These are phyloP conservation scores for Prionchulus punctatus DNA, from an alignment of 2,888 invertebrate genomes.

Conservation along the genomic window DNA sequence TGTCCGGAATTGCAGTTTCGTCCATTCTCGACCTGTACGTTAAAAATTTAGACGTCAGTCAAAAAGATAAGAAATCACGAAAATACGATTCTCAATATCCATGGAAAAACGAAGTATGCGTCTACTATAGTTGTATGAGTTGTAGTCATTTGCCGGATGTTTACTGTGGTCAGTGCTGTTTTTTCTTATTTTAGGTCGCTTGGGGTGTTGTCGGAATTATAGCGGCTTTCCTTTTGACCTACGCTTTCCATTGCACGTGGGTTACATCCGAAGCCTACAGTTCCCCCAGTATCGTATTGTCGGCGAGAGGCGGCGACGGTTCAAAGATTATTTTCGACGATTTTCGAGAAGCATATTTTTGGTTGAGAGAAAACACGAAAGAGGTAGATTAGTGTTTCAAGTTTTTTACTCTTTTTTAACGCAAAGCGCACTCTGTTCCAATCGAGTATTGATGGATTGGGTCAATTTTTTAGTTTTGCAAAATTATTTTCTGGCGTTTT, in stretches of 20 bases:
- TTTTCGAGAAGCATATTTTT: slow-evolving; percentile 93
- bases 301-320: slow-evolving; percentile 61
- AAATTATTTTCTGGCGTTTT: not conserved
- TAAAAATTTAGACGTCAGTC: slow-evolving; percentile 49
- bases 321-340: slow-evolving; percentile 88
- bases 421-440: slow-evolving; percentile 46
- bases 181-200: slow-evolving; percentile 43
- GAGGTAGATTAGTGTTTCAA: no score
- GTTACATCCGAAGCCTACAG: slow-evolving; percentile 97
- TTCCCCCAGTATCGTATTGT: slow-evolving; percentile 59
- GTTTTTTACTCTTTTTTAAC: slow-evolving; percentile 40
- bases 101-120: slow-evolving; percentile 64
- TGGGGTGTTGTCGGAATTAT: slow-evolving; percentile 60
- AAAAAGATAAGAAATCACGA: slow-evolving; percentile 17
- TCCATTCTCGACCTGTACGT: slow-evolving; percentile 66
- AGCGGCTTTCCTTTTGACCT: slow-evolving; percentile 51
- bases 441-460: not conserved
- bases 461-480: no score
- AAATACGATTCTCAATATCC: slow-evolving; percentile 46
- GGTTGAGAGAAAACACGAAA: slow-evolving; percentile 86
- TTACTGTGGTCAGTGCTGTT: no score
- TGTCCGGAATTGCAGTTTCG: slow-evolving; percentile 85
- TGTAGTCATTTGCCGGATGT: no score
- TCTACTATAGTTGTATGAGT: no score
- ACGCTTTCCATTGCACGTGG: slow-evolving; percentile 95